A percentile compares a stretch with the other conserved stretches of the same genome.
These are phyloP conservation scores for Calameuta filiformis DNA, from an alignment of 2,888 invertebrate species.

Conservation along the genomic window DNA sequence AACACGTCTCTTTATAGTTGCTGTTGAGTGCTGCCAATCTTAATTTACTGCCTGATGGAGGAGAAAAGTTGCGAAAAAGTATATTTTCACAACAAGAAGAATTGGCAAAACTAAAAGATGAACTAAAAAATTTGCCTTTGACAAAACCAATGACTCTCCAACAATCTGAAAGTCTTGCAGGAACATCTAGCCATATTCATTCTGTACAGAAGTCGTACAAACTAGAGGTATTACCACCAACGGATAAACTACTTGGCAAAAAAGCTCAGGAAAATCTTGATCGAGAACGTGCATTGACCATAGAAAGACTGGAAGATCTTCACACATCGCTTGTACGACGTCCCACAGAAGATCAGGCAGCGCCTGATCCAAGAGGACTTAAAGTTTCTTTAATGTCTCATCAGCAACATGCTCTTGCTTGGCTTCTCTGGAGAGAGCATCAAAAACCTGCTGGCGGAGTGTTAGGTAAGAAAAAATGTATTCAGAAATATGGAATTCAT, in stretches of 20 bases:
- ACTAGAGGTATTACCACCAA: constrained; percentile 12
- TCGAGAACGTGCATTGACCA: constrained; percentile 75
- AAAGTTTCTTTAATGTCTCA: constrained; percentile 80
- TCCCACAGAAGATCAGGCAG: constrained; percentile 72
- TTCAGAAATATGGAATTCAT: too few species aligned
- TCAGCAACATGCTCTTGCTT: constrained; percentile 86
- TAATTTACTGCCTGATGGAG: constrained; percentile 73
- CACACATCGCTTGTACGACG: constrained; percentile 78
- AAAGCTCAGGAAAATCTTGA: constrained; percentile 76
- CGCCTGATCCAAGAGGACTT: constrained; percentile 73
- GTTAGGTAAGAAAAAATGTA: constrained; percentile 70
- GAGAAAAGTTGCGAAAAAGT: constrained; percentile 69
- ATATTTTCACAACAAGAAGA: constrained; percentile 66
- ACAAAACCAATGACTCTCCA: background rate
- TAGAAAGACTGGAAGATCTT: constrained; percentile 78
- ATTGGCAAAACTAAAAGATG: constrained; percentile 66
- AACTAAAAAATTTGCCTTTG: constrained; percentile 55
- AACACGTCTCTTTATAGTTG: constrained; percentile 30
- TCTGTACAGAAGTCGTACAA: too few species aligned
- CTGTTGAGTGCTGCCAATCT: constrained; percentile 52
- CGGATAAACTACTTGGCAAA: constrained; percentile 40
- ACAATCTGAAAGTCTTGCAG: background rate
- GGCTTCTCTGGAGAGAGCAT: constrained; percentile 91
- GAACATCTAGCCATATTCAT: constrained; percentile 7
- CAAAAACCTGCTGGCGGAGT: constrained; percentile 89